phyloP scores from a whole-genome alignment of 1,140 invertebrate genomes.

The Drosophila prosaltans region DNA sequence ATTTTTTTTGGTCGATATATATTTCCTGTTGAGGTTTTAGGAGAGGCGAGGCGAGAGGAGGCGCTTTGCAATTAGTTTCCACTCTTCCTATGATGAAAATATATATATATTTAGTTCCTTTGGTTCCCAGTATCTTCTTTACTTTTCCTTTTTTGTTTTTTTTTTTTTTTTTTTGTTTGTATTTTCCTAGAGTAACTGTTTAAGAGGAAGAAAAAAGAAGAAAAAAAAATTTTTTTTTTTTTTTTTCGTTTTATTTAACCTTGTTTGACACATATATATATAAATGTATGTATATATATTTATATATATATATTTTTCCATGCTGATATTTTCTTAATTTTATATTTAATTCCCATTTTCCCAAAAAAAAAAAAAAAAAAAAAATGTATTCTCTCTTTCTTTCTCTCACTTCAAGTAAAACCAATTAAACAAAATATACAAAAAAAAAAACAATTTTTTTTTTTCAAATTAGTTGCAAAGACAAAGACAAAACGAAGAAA shows the following conservation, averaged over 20 bases:
- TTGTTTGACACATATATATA: conserved; percentile 5
- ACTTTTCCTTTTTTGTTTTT: conserved; percentile 28
- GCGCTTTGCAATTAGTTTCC: conserved; percentile 51
- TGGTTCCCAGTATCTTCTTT: conserved; percentile 21
- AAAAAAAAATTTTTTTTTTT: conserved; percentile 21
- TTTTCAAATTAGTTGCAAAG: conserved; percentile 43
- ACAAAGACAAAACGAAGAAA: conserved; percentile 45
- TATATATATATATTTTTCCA: background rate
- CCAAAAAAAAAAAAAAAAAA: background rate
- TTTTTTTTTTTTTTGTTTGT: conserved; percentile 25
- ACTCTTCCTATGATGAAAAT: conserved; percentile 49
- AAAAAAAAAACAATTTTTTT: conserved; percentile 30
- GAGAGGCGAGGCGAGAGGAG: conserved; percentile 39
- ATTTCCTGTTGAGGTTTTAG: conserved; percentile 8
- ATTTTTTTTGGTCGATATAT: conserved; percentile 7
- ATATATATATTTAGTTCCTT: conserved; percentile 30
- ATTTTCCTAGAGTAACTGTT: conserved; percentile 1
- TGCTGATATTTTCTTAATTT: conserved; percentile 14
- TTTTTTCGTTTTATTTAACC: conserved; percentile 17
- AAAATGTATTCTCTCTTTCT: conserved; percentile 39
- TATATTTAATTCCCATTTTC: conserved; percentile 35
- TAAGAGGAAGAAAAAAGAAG: background rate
- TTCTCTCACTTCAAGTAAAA: conserved; percentile 41
- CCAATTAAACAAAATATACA: conserved; percentile 22
- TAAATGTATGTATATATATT: background rate